A percentile compares a stretch with the other conserved stretches of the same genome.
phyloP scores from a whole-genome alignment of 2,888 invertebrate species.

The Didymodactylos carnosus region DNA sequence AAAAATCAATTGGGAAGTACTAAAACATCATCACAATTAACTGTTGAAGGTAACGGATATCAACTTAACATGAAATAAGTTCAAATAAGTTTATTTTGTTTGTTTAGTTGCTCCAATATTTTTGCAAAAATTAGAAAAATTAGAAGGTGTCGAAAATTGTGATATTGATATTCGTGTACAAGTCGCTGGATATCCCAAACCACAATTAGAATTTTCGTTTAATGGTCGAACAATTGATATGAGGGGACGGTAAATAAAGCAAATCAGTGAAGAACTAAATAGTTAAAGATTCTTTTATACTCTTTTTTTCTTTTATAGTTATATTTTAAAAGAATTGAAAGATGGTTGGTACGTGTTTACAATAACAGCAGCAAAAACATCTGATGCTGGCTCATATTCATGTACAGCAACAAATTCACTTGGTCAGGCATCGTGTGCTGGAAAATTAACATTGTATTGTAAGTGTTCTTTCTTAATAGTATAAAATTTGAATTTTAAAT shows the following conservation, averaged over 20 bases:
- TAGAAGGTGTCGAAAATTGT: conserved; percentile 13
- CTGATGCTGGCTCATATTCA: conserved; percentile 19
- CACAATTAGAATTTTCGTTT: neutral
- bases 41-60: conserved; percentile 28
- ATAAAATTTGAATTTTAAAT: no score
- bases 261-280: neutral
- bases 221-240: neutral
- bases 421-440: conserved; percentile 5
- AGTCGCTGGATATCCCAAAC: conserved; percentile 9
- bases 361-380: conserved; percentile 62
- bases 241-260: neutral
- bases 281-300: no score
- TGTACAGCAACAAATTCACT: conserved; percentile 9
- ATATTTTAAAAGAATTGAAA: neutral
- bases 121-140: conserved; percentile 13
- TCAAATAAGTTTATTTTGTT: no score
- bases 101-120: conserved; percentile 13
- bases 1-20: conserved; percentile 1
- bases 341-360: conserved; percentile 46
- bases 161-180: conserved; percentile 11
- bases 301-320: neutral
- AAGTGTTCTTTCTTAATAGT: neutral
- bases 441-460: neutral
- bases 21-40: neutral
- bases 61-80: conserved; percentile 47